Evolutionary conservation across 2,888 invertebrate species (phyloP), one percentile per base, ranked within the genome.

Genomic region (Drosophila longiperda): DNA sequence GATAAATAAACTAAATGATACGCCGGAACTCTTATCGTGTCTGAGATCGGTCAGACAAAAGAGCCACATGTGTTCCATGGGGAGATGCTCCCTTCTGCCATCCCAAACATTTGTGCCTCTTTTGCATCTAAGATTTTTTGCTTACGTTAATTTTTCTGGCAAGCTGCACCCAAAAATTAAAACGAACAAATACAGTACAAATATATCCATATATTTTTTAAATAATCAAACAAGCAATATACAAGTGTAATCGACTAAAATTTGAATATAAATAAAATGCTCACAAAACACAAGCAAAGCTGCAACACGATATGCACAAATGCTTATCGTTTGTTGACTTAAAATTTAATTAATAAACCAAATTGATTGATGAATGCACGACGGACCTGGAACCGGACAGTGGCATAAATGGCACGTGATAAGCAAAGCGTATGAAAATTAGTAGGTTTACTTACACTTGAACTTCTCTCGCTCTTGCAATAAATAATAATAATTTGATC

Each of bases 261-360:
- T 29, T 12, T 29, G 33, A 0, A 23, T 40, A 49, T 40, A 0
- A 2, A 36, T 17, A 3, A 26, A 49, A 71, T 65, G 55, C 64
- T 23, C 61, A 79, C 70, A 77, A 29, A 29, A 29, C 29, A 29
- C 29, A 49, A 36, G 17, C 73, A 34, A 32, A 17, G 8, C 12
- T 61, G 20, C 34, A n/a, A 49, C 50, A 65, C 49, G 63, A 40
- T 49, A 68, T 73, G 50, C 42, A 63, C 54, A 64, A 64, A 67
- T 32, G 70, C 66, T 71, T 60, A 53, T 32, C 55, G 62, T 67
- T 49, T 75, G 69, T 67, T 81, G 82, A 64, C 71, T 70, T 48
- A 49, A 65, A 68, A 69, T 59, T 78, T 75, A 69, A 72, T 82
- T 66, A 71, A 87, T 82, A 82, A 87, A 80, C 87, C 82, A 85